Base-by-base conservation (phyloP, 2,888 invertebrate genomes). In the Drosophila neotestacea region DNA sequence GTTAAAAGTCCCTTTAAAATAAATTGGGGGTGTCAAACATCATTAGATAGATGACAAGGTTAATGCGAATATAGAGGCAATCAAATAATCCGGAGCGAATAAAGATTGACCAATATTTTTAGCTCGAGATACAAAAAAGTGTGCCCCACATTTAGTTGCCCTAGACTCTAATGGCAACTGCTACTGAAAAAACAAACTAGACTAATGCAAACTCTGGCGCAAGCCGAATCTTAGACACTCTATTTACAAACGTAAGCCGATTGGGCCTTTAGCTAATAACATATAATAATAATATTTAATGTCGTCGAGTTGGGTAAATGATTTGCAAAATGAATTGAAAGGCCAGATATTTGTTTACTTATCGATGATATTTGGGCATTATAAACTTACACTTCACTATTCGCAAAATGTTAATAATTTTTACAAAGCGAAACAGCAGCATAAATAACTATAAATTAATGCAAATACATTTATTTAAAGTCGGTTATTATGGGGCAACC, bases 401-500 rank as follows among this genome's bases (percentile, higher is more conserved):
- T 55, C 42, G 42, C 42, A n/a, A 54, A 30, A 56, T 56, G 55
- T 44, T 56, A 56, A 56, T 47, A 47, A 13, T 47, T 36, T 36
- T 54, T 46, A 7, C 34, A 42, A 60, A 42, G 42, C 48, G 16
- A 32, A 50, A 13, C 7, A 41, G 10, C 32, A 2, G 2, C 32
- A 16, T 7, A 27, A 10, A 7, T 44, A 38, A 27, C 50, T 52
- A 67, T 60, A 44, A 51, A 58, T 47, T 32, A 62, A 76, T 62
- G 64, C 73, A 73, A 65, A 77, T 74, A 74, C 58, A 77, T 80
- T 76, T 76, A 76, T 67, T 67, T 65, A 63, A 80, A 65, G 59
- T 65, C 73, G 62, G 39, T 41, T 58, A 63, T 63, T 58, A 48
- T 63, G 27, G 56, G n/a, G 56, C 47, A 56, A 42, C 9, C 11